These are phyloP conservation scores for Pocillopora damicornis DNA, from an alignment of 64 coral and sea anemone genomes.

Conservation along the genomic window DNA sequence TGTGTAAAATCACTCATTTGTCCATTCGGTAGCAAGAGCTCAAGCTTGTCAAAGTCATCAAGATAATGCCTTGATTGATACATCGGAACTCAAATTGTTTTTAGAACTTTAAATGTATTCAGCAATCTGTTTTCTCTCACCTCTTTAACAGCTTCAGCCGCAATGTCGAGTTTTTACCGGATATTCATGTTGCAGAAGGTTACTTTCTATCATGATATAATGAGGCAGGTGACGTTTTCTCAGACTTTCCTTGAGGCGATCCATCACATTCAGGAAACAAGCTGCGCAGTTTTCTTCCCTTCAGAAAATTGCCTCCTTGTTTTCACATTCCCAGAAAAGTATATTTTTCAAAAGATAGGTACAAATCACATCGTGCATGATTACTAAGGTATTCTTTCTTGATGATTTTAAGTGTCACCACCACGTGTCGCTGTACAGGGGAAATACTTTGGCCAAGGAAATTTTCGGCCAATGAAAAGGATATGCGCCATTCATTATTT, in stretches of 20 bases:
- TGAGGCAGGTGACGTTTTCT: constrained; percentile 48
- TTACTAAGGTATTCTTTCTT: constrained; percentile 68
- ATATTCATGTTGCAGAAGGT: constrained; percentile 59
- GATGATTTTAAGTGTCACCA: constrained; percentile 73
- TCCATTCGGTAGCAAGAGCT: no score
- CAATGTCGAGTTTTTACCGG: constrained; percentile 42
- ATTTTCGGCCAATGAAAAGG: constrained; percentile 78
- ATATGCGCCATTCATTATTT: constrained; percentile 56
- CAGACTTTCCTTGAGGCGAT: constrained; percentile 63
- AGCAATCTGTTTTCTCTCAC: constrained; percentile 48
- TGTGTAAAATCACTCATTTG: no score
- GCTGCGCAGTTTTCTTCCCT: constrained; percentile 46
- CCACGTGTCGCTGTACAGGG: constrained; percentile 65
- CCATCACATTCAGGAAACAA: constrained; percentile 59
- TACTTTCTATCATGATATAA: constrained; percentile 66
- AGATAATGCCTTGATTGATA: constrained; percentile 26
- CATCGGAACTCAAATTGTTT: constrained; percentile 32
- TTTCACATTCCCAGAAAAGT: constrained; percentile 74
- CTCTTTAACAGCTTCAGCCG: constrained; percentile 27
- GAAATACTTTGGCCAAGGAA: constrained; percentile 65
- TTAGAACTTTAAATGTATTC: constrained; percentile 47
- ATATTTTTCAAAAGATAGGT: constrained; percentile 82
- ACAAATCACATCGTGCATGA: constrained; percentile 29
- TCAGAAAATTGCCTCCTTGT: constrained; percentile 32
- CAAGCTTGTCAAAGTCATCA: not conserved